Evolutionary conservation across 2,888 invertebrate genomes (phyloP).

Genomic region (Cyclophora albipunctata): DNA sequence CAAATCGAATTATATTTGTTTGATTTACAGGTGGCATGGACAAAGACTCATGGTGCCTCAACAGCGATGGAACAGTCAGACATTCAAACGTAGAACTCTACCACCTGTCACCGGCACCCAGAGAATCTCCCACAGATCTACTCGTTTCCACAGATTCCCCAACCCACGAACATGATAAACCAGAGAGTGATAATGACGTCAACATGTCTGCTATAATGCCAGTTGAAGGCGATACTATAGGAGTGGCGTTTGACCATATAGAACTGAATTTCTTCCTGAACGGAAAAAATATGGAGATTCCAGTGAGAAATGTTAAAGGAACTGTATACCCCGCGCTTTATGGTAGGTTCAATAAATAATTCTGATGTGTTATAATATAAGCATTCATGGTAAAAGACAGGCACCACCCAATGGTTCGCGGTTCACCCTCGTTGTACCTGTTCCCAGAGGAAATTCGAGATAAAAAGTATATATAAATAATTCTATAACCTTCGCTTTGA

Average conservation of each 20-base stretch:
- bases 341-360: conserved; percentile 75
- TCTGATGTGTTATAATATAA: neutral
- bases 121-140: conserved; percentile 62
- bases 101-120: conserved; percentile 71
- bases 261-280: conserved; percentile 96
- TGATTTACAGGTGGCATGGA: conserved; percentile 83
- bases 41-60: conserved; percentile 93
- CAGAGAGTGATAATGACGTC: conserved; percentile 43
- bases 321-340: conserved; percentile 94
- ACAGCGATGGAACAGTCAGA: conserved; percentile 90
- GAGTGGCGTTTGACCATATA: conserved; percentile 96
- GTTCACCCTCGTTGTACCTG: neutral
- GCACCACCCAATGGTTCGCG: too few species aligned
- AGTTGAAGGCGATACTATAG: conserved; percentile 95
- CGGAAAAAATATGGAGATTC: conserved; percentile 89
- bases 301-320: conserved; percentile 91
- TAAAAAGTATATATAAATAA: too few species aligned
- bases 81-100: conserved; percentile 88
- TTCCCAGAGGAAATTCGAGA: too few species aligned
- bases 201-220: conserved; percentile 68
- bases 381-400: neutral
- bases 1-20: too few species aligned
- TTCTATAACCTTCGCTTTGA: too few species aligned
- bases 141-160: conserved; percentile 55
- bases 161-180: conserved; percentile 42